Conservation (phyloP, 37 sponge, comb jelly and placozoan species). For the Haliclona indistincta region DNA sequence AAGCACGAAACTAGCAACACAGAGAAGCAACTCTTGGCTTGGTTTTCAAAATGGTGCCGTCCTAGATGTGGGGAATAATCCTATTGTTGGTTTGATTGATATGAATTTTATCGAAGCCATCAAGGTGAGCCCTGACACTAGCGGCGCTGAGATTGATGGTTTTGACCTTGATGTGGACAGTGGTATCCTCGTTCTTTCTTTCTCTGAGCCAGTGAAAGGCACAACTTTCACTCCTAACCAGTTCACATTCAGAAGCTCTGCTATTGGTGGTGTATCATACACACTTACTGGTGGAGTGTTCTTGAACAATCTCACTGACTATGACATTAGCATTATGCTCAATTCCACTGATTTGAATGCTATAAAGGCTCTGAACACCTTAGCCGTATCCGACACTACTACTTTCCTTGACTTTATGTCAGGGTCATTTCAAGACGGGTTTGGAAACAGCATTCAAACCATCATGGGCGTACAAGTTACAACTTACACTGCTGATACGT, state of each 20-base stretch:
- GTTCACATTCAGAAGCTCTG: conserved; percentile 58
- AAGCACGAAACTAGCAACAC: conserved; percentile 40
- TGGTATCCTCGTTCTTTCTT: conserved; percentile 71
- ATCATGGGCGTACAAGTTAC: conserved; percentile 41
- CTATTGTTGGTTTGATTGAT: not conserved
- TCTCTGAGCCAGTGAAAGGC: conserved; percentile 67
- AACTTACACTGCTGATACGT: conserved; percentile 39
- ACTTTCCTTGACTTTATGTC: conserved; percentile 61
- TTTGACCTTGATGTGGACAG: conserved; percentile 80
- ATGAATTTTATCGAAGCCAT: conserved; percentile 20
- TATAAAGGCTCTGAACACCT: conserved; percentile 57
- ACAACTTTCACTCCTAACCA: conserved; percentile 44
- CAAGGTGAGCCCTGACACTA: conserved; percentile 30
- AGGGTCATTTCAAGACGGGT: conserved; percentile 46
- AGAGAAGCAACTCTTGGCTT: conserved; percentile 54
- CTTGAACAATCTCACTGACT: conserved; percentile 13
- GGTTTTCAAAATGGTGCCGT: conserved; percentile 30
- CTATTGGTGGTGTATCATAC: conserved; percentile 14
- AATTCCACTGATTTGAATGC: conserved; percentile 49
- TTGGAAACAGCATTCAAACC: conserved; percentile 54
- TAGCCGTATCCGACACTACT: conserved; percentile 49
- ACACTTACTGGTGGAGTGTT: conserved; percentile 63
- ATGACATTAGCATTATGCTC: conserved; percentile 38
- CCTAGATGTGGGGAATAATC: conserved; percentile 43
- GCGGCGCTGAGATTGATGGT: conserved; percentile 63